A percentile compares a stretch with the other conserved stretches of the same genome.
These are phyloP conservation scores for Cheilosia impressa DNA, from an alignment of 2,888 invertebrate species.

Conservation along the genomic window DNA sequence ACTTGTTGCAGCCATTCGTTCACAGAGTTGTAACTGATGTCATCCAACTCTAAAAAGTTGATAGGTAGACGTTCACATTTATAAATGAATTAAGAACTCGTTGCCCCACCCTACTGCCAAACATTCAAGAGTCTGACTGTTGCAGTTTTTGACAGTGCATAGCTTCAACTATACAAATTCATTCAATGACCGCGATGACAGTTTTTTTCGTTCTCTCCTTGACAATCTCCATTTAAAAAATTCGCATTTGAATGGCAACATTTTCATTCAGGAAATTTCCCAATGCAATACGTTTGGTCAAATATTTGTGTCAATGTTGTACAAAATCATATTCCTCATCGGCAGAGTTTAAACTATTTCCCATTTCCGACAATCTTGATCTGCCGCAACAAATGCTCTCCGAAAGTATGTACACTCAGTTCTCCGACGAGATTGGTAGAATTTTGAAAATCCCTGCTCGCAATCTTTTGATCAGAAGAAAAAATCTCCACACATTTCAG, in stretches of 20 bases:
- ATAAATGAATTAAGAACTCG: background rate
- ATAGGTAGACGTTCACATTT: background rate
- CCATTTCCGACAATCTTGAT: constrained; percentile 30
- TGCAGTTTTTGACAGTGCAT: no score
- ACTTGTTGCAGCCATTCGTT: constrained; percentile 76
- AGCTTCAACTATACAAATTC: no score
- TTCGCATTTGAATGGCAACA: no score
- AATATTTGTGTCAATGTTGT: no score
- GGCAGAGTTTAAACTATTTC: no score
- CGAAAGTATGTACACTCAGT: background rate
- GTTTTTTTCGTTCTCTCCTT: no score
- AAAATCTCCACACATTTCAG: constrained; percentile 46
- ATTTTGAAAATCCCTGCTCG: background rate
- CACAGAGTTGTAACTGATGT: constrained; percentile 47
- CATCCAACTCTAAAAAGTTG: constrained; percentile 15
- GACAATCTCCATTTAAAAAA: background rate
- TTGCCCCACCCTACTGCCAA: background rate
- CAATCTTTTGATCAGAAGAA: constrained; percentile 22
- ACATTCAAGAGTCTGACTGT: no score
- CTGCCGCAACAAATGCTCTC: constrained; percentile 44
- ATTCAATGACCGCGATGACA: no score
- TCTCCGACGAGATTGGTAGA: background rate
- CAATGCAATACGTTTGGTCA: background rate
- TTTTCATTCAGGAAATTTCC: background rate
- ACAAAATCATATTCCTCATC: background rate